A percentile compares a stretch with the other conserved stretches of the same genome.
phyloP scores from a whole-genome alignment of 1,140 invertebrate genomes.

The Triops cancriformis region DNA sequence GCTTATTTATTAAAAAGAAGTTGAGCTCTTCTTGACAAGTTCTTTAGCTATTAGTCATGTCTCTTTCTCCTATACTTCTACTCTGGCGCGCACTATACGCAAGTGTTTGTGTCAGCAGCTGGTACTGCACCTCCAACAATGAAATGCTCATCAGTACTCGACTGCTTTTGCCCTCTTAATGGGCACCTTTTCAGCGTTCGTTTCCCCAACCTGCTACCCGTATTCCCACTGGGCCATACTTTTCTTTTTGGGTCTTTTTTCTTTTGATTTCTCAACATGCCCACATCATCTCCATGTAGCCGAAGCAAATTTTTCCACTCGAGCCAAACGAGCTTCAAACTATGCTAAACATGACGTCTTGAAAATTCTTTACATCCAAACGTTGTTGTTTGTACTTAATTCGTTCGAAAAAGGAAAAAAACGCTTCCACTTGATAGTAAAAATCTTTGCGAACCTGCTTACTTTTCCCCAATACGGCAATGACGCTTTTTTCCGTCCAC shows the following conservation, averaged over 20 bases:
- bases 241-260: not conserved
- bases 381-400: not conserved
- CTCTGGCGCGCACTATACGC: not conserved
- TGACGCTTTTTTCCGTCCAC: not conserved
- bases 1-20: not conserved
- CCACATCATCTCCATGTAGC: not conserved
- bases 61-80: not conserved
- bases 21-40: not conserved
- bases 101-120: constrained; percentile 13
- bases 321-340: not conserved
- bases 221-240: not conserved
- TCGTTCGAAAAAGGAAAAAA: not conserved
- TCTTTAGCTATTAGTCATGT: not conserved
- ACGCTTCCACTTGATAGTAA: not conserved
- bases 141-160: not conserved
- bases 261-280: not conserved
- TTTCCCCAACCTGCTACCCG: not conserved
- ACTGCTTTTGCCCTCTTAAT: not conserved
- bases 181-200: constrained; percentile 8
- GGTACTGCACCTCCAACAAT: not conserved
- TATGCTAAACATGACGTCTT: not conserved
- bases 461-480: not conserved
- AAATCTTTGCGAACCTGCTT: not conserved
- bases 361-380: not conserved
- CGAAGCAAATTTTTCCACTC: not conserved